Conservation (phyloP, 2,797 vertebrate genomes). For the Todus mexicanus region DNA sequence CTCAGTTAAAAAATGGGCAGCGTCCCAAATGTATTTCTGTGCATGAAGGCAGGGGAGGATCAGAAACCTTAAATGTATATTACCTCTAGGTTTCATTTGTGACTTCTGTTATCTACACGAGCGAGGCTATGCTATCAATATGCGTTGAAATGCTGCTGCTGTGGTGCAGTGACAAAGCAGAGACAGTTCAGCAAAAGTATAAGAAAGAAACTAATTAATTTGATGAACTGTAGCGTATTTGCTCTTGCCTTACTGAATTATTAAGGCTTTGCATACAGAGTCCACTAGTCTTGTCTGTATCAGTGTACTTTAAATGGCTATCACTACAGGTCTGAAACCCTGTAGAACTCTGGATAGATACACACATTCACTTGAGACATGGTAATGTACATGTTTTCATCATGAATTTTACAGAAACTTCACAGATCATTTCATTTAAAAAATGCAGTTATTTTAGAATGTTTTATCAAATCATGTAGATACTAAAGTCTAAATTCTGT, state of each 20-base stretch:
- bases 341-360: not conserved
- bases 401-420: not conserved
- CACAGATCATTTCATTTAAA: not conserved
- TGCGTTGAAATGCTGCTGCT: not conserved
- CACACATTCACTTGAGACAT: not conserved
- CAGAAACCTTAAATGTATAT: not conserved
- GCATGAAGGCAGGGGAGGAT: not conserved
- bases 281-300: not conserved
- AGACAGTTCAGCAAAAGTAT: not conserved
- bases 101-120: not conserved
- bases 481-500: not conserved
- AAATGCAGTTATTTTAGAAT: not conserved
- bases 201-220: not conserved
- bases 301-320: not conserved
- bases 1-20: not conserved
- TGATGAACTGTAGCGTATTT: not conserved
- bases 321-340: not conserved
- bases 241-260: not conserved
- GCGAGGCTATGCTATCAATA: not conserved
- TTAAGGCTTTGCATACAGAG: not conserved
- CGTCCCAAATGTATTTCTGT: not conserved
- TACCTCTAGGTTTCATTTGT: not conserved
- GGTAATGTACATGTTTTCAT: not conserved
- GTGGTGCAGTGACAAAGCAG: not conserved
- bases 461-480: not conserved